These are phyloP conservation scores for Atta colombica DNA, from an alignment of 1,140 invertebrate genomes.

Conservation along the genomic window DNA sequence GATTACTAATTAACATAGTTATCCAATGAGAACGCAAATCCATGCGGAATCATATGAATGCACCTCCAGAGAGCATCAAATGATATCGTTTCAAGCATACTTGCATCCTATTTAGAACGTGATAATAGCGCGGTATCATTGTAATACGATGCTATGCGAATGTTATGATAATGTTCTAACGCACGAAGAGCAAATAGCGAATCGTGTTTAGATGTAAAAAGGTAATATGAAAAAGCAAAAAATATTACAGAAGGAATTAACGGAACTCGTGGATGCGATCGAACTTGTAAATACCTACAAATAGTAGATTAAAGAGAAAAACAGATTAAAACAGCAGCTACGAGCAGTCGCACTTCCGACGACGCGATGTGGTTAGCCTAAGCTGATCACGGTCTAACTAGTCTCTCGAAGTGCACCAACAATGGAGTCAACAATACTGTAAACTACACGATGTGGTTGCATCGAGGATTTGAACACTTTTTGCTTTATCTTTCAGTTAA, in stretches of 20 bases:
- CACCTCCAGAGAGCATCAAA: conserved; percentile 8
- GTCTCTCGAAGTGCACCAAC: conserved; percentile 39
- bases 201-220: background rate
- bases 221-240: background rate
- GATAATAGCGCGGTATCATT: conserved; percentile 26
- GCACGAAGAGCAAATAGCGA: background rate
- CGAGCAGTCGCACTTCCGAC: conserved; percentile 40
- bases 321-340: conserved; percentile 66
- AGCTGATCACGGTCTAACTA: conserved; percentile 71
- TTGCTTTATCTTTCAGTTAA: conserved; percentile 64
- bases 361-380: conserved; percentile 57
- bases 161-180: background rate
- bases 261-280: background rate
- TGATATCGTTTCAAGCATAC: conserved; percentile 28
- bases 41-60: background rate
- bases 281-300: conserved; percentile 34
- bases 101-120: conserved; percentile 7
- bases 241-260: background rate
- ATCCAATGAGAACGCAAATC: conserved; percentile 43
- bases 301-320: conserved; percentile 28
- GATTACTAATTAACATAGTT: conserved; percentile 73
- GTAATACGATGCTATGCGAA: background rate
- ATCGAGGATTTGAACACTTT: conserved; percentile 34
- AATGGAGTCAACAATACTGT: conserved; percentile 34
- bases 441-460: conserved; percentile 62